Evolutionary conservation across 2,888 invertebrate genomes (phyloP), one percentile per base, ranked within the genome.

Genomic region (Acronicta alni): DNA sequence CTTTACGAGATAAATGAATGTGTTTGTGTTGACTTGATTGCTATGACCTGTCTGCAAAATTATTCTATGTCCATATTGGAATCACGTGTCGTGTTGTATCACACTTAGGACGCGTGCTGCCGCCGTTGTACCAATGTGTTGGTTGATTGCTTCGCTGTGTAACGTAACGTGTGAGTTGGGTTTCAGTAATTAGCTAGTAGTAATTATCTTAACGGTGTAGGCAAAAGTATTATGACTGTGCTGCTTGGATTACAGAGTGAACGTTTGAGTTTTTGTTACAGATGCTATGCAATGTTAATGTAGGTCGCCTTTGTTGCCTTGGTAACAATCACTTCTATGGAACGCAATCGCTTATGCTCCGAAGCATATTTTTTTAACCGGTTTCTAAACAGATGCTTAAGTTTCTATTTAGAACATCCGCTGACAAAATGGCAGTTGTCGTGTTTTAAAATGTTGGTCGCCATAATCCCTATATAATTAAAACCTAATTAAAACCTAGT

Each of bases 61-160:
- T 81, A 80, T 30, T 84, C 86, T 83, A 58, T 84, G 82, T 54
- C 16, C 64, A 74, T 69, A 75, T 44, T 53, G 43, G 48, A 62
- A 60, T 84, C 87, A 87, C 87, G 86, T 88, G 88, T 80, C 65
- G 57, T 30, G 51, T 63, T 70, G 65, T 75, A 81, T 84, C 88
- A 89, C 84, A 83, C 81, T 66, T 71, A 68, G 68, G 72, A 81
- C 83, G 85, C 87, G 86, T 87, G 87, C 77, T 69, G 73, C 74
- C 47, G 58, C 52, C 54, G 69, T 63, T 75, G 70, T 72, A 62
- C 57, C 48, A 65, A 65, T 67, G 65, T 71, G 61, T 67, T 46
- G 59, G 62, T 74, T 66, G 65, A 79, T 77, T 73, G 54, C 60
- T 67, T 65, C 63, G 62, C 62, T 57, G 52, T 51, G 35, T 35